phyloP scores from a whole-genome alignment of 2,113 vertebrate species.

The Chaetodon auriga region DNA sequence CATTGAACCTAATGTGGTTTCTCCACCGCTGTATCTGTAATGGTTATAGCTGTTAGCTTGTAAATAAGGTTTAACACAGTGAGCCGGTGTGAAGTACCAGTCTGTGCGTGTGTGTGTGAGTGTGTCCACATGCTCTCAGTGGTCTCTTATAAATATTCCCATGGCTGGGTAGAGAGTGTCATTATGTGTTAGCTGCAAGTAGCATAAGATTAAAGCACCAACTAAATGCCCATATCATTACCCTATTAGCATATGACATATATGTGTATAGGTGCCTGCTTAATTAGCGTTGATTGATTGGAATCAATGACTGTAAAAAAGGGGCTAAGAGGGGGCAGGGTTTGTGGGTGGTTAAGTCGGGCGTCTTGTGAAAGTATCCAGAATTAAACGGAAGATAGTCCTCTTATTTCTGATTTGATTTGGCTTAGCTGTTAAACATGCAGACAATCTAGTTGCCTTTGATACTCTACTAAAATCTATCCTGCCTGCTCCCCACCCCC shows the following conservation, averaged over 20 bases:
- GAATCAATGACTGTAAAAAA: slow-evolving; percentile 76
- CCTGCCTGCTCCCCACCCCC: slow-evolving; percentile 38
- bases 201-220: slow-evolving; percentile 73
- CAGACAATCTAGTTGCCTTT: slow-evolving; percentile 76
- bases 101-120: slow-evolving; percentile 16
- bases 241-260: slow-evolving; percentile 80
- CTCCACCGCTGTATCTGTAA: slow-evolving; percentile 57
- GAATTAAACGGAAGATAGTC: slow-evolving; percentile 73
- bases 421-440: slow-evolving; percentile 75
- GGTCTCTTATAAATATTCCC: slow-evolving; percentile 75
- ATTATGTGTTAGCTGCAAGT: slow-evolving; percentile 78
- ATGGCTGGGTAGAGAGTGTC: slow-evolving; percentile 72
- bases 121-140: slow-evolving; percentile 50
- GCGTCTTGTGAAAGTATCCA: slow-evolving; percentile 68
- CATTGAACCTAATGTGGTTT: slow-evolving; percentile 73
- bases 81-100: slow-evolving; percentile 59
- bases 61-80: slow-evolving; percentile 79
- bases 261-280: slow-evolving; percentile 75
- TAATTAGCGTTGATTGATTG: slow-evolving; percentile 83
- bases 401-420: slow-evolving; percentile 80
- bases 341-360: slow-evolving; percentile 68
- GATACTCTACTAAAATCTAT: slow-evolving; percentile 71
- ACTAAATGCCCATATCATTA: slow-evolving; percentile 82
- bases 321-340: slow-evolving; percentile 66
- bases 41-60: slow-evolving; percentile 74